Evolutionary conservation across 2,113 vertebrate species (phyloP).

Genomic region (Lipotes vexillifer): DNA sequence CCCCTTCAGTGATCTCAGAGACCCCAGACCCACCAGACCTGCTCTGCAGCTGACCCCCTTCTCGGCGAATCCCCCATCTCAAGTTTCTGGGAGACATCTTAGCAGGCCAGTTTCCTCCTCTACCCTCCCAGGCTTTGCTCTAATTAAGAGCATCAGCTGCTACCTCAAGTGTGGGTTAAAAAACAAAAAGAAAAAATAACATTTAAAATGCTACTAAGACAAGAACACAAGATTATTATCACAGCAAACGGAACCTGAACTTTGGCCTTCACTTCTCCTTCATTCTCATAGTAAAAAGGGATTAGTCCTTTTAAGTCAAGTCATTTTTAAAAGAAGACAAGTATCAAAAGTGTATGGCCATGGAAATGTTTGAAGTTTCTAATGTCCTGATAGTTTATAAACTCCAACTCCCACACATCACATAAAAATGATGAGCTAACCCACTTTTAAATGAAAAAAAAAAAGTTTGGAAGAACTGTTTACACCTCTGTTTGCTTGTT

Average conservation of each 20-base stretch:
- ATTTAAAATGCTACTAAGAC: background rate
- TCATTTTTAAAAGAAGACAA: background rate
- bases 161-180: background rate
- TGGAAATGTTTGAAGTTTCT: background rate
- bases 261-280: background rate
- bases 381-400: background rate
- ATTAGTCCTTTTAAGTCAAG: background rate
- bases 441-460: background rate
- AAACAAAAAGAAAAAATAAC: background rate
- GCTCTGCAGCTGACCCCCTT: rapidly evolving
- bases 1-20: background rate
- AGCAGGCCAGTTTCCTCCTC: background rate
- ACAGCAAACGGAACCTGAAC: background rate
- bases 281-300: background rate
- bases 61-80: background rate
- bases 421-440: background rate
- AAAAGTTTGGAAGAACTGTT: background rate
- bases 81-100: background rate
- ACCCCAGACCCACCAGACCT: background rate
- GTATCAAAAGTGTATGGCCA: background rate
- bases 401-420: background rate
- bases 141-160: background rate
- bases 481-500: background rate
- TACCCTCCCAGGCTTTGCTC: background rate
- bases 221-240: background rate